Evolutionary conservation across 2,113 vertebrate genomes (phyloP).

Genomic region (Austrofundulus limnaeus): DNA sequence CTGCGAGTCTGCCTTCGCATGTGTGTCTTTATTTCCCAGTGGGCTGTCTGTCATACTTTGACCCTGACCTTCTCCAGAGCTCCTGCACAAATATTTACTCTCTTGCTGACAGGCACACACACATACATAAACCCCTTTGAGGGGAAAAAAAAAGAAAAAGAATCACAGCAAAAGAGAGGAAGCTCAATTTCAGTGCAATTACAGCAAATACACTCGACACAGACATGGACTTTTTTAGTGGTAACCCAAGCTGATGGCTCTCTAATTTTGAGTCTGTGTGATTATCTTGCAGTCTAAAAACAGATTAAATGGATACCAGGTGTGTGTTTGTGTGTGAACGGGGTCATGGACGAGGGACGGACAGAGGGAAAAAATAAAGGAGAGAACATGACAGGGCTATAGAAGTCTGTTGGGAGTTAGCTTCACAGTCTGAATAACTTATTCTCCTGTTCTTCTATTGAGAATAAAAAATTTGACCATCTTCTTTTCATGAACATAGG

Average conservation of each 20-base stretch:
- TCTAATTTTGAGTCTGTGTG: constrained; percentile 67
- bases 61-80: constrained; percentile 77
- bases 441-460: constrained; percentile 48
- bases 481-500: constrained; percentile 8
- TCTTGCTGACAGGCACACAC: constrained; percentile 58
- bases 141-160: constrained; percentile 18
- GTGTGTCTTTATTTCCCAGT: constrained; percentile 72
- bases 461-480: constrained; percentile 28
- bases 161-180: constrained; percentile 15
- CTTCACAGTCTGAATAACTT: constrained; percentile 60
- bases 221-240: constrained; percentile 38
- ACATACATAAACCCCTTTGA: constrained; percentile 28
- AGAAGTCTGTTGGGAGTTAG: constrained; percentile 59
- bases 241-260: constrained; percentile 70
- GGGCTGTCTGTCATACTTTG: constrained; percentile 76
- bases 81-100: constrained; percentile 79
- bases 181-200: constrained; percentile 67
- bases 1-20: constrained; percentile 29
- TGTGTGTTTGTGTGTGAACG: constrained; percentile 58
- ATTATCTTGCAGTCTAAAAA: constrained; percentile 70
- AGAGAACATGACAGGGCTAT: constrained; percentile 55
- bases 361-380: constrained; percentile 22
- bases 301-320: constrained; percentile 76
- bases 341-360: constrained; percentile 53
- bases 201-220: constrained; percentile 47